phyloP scores from a whole-genome alignment of 2,113 vertebrate genomes.

The Lonchura striata region DNA sequence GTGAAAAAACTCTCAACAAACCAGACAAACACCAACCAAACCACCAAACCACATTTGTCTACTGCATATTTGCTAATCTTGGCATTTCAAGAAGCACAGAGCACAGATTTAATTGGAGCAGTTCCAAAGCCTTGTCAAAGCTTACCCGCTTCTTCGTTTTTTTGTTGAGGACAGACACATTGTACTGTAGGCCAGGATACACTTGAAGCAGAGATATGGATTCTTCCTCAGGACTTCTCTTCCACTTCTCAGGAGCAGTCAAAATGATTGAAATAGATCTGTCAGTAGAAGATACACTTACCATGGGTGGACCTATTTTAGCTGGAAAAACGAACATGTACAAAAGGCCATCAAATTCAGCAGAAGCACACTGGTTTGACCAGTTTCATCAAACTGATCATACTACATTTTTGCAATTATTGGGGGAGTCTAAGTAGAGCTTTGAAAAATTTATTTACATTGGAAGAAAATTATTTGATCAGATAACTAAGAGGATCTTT shows the following conservation, averaged over 20 bases:
- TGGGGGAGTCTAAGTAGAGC: neutral
- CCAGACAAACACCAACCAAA: neutral
- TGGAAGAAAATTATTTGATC: neutral
- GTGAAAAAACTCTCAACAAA: neutral
- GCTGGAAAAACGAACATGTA: slow-evolving; percentile 66
- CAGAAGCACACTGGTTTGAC: neutral
- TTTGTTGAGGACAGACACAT: slow-evolving; percentile 76
- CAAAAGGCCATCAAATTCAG: neutral
- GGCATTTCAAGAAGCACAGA: neutral
- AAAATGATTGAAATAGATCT: slow-evolving; percentile 76
- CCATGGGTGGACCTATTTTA: slow-evolving; percentile 78
- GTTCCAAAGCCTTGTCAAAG: neutral
- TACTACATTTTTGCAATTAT: neutral
- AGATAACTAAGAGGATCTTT: neutral
- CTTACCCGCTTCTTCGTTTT: slow-evolving; percentile 74
- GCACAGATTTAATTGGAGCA: neutral
- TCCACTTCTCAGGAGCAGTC: slow-evolving; percentile 83
- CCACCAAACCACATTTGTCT: neutral
- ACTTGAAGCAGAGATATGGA: slow-evolving; percentile 71
- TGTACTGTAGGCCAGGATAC: slow-evolving; percentile 79
- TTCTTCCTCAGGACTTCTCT: slow-evolving; percentile 49
- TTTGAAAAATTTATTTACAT: neutral
- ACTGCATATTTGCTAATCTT: neutral
- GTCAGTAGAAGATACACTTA: slow-evolving; percentile 72
- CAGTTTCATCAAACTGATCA: neutral